phyloP scores from a whole-genome alignment of 2,797 vertebrate genomes.

The Karalla daura region DNA sequence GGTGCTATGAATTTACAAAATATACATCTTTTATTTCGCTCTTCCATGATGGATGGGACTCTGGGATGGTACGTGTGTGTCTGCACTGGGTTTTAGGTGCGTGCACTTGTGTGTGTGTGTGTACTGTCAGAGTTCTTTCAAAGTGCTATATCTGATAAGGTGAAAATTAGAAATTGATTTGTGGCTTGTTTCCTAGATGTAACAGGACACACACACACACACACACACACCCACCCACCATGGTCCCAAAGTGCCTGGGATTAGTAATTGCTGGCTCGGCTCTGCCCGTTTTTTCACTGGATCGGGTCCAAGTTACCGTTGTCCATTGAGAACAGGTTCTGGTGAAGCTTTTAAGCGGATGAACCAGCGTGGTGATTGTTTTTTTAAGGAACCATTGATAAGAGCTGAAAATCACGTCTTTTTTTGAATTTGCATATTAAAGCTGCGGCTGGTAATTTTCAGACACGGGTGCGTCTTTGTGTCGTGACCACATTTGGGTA shows the following conservation, averaged over 20 bases:
- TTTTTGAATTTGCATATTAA: background rate
- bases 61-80: background rate
- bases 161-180: slow-evolving; percentile 43
- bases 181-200: slow-evolving; percentile 60
- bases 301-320: background rate
- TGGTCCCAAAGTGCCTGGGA: slow-evolving; percentile 58
- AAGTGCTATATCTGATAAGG: slow-evolving; percentile 60
- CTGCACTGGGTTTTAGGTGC: background rate
- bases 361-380: slow-evolving; percentile 16
- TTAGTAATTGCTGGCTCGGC: slow-evolving; percentile 8
- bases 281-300: slow-evolving; percentile 29
- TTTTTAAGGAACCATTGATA: slow-evolving; percentile 8
- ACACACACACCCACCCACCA: slow-evolving; percentile 27
- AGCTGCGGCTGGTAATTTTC: slow-evolving; percentile 36
- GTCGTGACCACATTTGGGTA: slow-evolving; percentile 11
- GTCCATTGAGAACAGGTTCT: background rate
- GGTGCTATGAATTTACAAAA: slow-evolving; percentile 61
- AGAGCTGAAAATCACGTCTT: slow-evolving; percentile 2
- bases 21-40: slow-evolving; percentile 49
- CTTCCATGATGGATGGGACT: slow-evolving; percentile 23
- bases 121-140: slow-evolving; percentile 43
- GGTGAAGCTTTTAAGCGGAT: background rate
- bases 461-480: background rate
- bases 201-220: slow-evolving; percentile 32
- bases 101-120: slow-evolving; percentile 11